Evolutionary conservation across 1,140 invertebrate genomes (phyloP), one percentile per base, ranked within the genome.

Genomic region (Amyelois transitella): DNA sequence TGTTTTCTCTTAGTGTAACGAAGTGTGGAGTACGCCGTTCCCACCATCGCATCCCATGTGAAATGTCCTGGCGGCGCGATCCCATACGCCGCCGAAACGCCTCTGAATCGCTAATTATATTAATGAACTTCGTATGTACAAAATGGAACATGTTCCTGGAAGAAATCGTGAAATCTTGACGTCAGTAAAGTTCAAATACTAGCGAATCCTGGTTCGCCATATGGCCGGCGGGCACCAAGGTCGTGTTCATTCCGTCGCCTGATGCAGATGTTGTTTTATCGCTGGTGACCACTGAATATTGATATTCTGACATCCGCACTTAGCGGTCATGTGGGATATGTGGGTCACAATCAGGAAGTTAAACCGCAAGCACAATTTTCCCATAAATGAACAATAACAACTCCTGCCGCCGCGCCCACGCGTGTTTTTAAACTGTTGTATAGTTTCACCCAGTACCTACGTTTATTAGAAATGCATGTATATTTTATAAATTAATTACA

Each of bases 311-410:
- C 79, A 81, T 84, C 82, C 82, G 76, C 70, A 62, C 54, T 63
- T 6, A 19, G 24, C 45, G 51, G 51, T 48, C 44, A n/a, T 18
- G 22, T 48, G 2, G 4, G 4, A 47, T 66, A 77, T 71, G 60
- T 83, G 61, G 82, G 77, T 81, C 77, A 76, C 61, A 67, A 54
- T 68, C 72, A 77, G 79, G 80, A 86, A 83, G 69, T 73, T 67
- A 68, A 86, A 80, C 80, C 80, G 72, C 80, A 76, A 76, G 75
- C 67, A 63, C 53, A 53, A 62, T 62, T 63, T 66, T 75, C 66
- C 63, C 66, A 74, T 67, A 60, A 62, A 56, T 28, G 12, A 38
- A 38, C 32, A n/a, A 38, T 28, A 38, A 38, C 32, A 38, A n/a
- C n/a, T 28, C 2, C 7, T 10, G 25, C 7, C 7, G 12, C 25